phyloP scores from a whole-genome alignment of 2,888 invertebrate species.

The Acleris literana region DNA sequence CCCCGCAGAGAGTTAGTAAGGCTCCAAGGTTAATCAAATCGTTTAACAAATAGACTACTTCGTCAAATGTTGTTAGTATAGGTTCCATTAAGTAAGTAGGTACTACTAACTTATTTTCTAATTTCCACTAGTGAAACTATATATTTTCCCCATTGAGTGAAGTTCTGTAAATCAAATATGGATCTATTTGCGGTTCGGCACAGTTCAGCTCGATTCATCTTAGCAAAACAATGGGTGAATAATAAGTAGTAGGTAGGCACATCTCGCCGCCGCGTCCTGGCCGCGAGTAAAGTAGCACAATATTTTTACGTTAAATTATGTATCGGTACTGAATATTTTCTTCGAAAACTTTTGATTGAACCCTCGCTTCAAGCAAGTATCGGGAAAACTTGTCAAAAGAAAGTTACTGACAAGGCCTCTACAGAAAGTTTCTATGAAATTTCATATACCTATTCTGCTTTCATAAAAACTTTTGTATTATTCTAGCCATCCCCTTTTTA shows the following conservation, averaged over 20 bases:
- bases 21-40: neutral
- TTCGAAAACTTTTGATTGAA: constrained; percentile 48
- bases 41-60: neutral
- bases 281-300: constrained; percentile 25
- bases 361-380: constrained; percentile 40
- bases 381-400: constrained; percentile 56
- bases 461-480: constrained; percentile 45
- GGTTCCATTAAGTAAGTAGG: too few relatives aligned
- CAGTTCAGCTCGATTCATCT: too few relatives aligned
- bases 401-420: constrained; percentile 54
- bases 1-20: neutral
- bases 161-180: too few relatives aligned
- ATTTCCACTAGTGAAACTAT: neutral
- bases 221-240: constrained; percentile 5
- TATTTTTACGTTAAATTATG: constrained; percentile 35
- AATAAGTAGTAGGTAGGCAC: too few relatives aligned
- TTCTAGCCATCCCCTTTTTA: neutral
- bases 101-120: neutral
- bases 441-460: constrained; percentile 48
- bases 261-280: neutral
- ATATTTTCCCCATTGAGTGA: neutral
- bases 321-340: constrained; percentile 37
- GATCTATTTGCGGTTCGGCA: neutral
- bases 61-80: neutral
- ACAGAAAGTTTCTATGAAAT: constrained; percentile 48